These are phyloP conservation scores for Oligia latruncula DNA, from an alignment of 2,888 invertebrate species.

Conservation along the genomic window DNA sequence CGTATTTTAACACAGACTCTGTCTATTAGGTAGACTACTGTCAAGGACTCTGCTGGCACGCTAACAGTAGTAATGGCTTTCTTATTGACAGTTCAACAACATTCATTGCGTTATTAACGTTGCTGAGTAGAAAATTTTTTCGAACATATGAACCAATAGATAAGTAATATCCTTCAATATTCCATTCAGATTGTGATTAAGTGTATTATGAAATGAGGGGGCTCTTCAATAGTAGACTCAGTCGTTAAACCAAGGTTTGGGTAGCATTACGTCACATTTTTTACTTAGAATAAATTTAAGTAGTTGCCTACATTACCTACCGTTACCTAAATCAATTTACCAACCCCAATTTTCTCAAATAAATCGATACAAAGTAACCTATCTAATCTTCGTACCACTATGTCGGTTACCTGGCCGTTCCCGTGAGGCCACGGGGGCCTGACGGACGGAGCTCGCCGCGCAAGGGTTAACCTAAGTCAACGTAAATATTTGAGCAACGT, in stretches of 20 bases:
- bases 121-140: background rate
- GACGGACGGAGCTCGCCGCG: constrained; percentile 85
- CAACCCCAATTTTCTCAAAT: constrained; percentile 24
- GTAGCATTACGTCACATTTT: background rate
- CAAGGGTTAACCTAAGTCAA: constrained; percentile 88
- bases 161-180: background rate
- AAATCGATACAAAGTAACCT: constrained; percentile 58
- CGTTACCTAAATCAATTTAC: constrained; percentile 13
- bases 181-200: background rate
- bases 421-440: constrained; percentile 82
- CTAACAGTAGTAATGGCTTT: background rate
- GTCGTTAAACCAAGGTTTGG: background rate
- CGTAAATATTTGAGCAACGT: constrained; percentile 86
- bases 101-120: background rate
- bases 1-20: no score
- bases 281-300: background rate
- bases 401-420: constrained; percentile 82
- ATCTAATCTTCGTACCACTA: constrained; percentile 70
- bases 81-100: background rate
- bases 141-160: background rate
- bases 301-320: background rate
- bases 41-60: rapidly evolving
- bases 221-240: background rate
- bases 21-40: background rate
- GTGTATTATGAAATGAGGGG: background rate